Evolutionary conservation across 2,113 vertebrate genomes (phyloP).

Genomic region (Triplophysa dalaica): DNA sequence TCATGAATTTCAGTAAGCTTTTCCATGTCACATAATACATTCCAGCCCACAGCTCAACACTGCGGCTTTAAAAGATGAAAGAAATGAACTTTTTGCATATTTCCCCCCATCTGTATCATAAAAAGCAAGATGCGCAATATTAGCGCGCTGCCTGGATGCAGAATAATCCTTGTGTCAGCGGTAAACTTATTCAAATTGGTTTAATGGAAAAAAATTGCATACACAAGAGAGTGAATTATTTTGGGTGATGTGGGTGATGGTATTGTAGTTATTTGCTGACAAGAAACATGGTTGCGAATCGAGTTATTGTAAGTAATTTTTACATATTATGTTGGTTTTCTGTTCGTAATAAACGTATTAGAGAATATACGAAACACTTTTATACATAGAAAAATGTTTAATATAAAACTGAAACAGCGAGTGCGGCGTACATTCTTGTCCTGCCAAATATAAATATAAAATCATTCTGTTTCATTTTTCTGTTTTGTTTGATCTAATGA

Average conservation of each 20-base stretch:
- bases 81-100: neutral
- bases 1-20: slow-evolving; percentile 29
- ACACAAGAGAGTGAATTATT: neutral
- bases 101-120: slow-evolving; percentile 1
- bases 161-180: slow-evolving; percentile 31
- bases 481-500: neutral
- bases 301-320: neutral
- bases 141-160: neutral
- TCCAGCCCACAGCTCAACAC: slow-evolving; percentile 21
- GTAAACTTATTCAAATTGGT: neutral
- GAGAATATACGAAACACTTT: no score
- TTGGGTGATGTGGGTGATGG: neutral
- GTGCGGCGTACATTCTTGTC: no score
- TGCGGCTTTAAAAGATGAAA: slow-evolving; percentile 22
- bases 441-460: neutral
- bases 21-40: slow-evolving; percentile 28
- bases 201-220: neutral
- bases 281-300: neutral
- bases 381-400: no score
- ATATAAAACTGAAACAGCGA: no score
- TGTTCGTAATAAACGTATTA: no score
- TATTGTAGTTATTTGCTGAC: neutral
- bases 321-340: no score
- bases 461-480: neutral
- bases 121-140: slow-evolving; percentile 10